These are phyloP conservation scores for Sphyrna mokarran DNA, from an alignment of 2,113 vertebrate genomes.

Conservation along the genomic window DNA sequence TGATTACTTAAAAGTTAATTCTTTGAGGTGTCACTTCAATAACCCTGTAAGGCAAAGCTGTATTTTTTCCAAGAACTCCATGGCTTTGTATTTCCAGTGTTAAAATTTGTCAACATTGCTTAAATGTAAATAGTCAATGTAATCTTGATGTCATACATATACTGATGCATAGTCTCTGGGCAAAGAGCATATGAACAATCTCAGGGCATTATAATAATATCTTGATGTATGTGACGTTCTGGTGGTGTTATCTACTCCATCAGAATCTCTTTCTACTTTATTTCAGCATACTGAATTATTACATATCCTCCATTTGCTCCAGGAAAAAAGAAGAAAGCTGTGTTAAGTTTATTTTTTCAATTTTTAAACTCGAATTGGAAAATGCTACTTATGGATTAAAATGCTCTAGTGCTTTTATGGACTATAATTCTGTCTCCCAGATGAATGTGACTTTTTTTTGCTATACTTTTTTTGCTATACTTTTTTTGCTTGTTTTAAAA, in stretches of 20 bases:
- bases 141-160: not conserved
- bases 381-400: not conserved
- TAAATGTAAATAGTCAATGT: not conserved
- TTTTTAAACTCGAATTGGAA: not conserved
- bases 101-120: not conserved
- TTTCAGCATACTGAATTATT: not conserved
- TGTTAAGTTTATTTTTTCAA: not conserved
- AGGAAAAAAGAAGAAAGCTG: not conserved
- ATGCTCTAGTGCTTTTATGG: not conserved
- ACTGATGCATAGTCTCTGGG: not conserved
- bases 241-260: not conserved
- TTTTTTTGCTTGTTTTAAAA: not conserved
- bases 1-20: not conserved
- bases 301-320: not conserved
- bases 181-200: not conserved
- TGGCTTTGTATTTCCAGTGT: not conserved
- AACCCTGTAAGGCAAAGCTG: not conserved
- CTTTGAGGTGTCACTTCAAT: not conserved
- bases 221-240: not conserved
- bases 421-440: not conserved
- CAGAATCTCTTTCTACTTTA: not conserved
- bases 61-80: not conserved
- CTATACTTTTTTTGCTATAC: no score
- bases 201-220: not conserved
- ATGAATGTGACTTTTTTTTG: not conserved